Evolutionary conservation across 2,113 vertebrate species (phyloP).

Genomic region (Struthio camelus): DNA sequence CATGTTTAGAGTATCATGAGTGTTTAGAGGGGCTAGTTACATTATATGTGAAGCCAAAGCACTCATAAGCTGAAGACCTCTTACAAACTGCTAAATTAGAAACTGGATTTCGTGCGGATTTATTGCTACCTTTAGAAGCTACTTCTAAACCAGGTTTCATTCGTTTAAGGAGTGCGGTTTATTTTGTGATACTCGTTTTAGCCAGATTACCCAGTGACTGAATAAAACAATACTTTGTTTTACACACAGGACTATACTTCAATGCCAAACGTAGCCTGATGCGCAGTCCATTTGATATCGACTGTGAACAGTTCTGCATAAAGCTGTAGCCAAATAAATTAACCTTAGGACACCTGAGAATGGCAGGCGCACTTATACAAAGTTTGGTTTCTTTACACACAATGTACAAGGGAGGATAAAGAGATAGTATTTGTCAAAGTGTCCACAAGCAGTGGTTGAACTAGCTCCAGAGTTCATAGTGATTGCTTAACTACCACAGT

Average conservation of each 20-base stretch:
- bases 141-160: background rate
- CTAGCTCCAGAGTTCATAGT: background rate
- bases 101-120: background rate
- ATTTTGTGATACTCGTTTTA: background rate
- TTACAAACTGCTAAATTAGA: background rate
- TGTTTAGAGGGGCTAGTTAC: background rate
- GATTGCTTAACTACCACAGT: background rate
- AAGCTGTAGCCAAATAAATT: background rate
- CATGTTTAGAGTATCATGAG: background rate
- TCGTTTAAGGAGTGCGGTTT: background rate
- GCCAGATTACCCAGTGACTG: background rate
- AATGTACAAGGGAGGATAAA: background rate
- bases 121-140: background rate
- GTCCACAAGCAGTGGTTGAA: background rate
- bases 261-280: background rate
- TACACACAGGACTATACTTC: background rate
- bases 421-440: slow-evolving; percentile 2
- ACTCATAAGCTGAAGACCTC: background rate
- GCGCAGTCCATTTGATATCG: background rate
- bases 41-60: background rate
- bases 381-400: background rate
- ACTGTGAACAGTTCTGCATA: background rate
- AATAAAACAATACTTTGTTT: background rate
- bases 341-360: background rate
- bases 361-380: background rate